Evolutionary conservation across 2,797 vertebrate genomes (phyloP), one percentile per base, ranked within the genome.

Genomic region (Scolopax rusticola): DNA sequence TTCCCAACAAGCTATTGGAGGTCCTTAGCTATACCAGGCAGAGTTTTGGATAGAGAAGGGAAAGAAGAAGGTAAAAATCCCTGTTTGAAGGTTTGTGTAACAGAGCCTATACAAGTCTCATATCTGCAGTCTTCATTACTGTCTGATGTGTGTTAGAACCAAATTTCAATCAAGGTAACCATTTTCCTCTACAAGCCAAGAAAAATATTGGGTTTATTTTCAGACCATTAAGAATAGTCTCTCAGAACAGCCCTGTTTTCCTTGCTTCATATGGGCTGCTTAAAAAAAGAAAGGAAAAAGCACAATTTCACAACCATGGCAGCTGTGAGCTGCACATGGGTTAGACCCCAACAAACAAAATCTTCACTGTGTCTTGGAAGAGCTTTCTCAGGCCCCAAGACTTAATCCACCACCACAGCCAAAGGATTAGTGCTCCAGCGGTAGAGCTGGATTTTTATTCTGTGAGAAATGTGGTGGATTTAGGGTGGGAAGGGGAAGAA

Each of bases 121-220:
- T 88, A 94, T 79, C 93, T 95, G 94, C 68, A 77, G 95, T 97
- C 96, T 92, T 93, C 93, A 89, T 96, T 95, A 78, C 89, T 61
- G 63, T 83, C 79, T 95, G 84, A 96, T 93, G 90, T 41, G 38
- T 64, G 84, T 96, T 93, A 81, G 78, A 97, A 87, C 57, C 81
- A 82, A 83, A 59, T 94, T 94, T 93, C 93, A 89, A 51, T 93
- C 94, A 93, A 97, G 96, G 94, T 95, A 95, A 95, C 93, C 94
- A 63, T 93, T 93, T 92, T 91, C 53, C 56, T 82, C 32, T 76
- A 20, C 15, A 59, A 78, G 97, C 96, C 97, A 97, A 97, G 96
- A 94, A 85, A 97, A 97, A 97, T 75, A 97, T 5, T 57, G 27
- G 45, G 79, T 87, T 94, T 97, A 78, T 97, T 97, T 97, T 93